Evolutionary conservation across 2,113 vertebrate genomes (phyloP).

Genomic region (Cynopterus brachyotis): DNA sequence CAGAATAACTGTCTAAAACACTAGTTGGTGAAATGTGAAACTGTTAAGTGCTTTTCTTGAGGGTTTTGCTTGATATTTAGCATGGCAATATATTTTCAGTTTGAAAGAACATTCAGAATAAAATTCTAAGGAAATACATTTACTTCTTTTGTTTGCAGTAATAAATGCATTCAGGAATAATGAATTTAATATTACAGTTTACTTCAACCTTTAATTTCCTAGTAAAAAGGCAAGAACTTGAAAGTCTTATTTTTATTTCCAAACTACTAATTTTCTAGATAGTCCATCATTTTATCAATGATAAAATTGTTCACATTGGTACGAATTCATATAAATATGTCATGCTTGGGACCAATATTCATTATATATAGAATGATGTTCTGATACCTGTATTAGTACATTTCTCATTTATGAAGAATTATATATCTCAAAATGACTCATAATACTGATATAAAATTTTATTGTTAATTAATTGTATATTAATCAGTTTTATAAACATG

Average conservation of each 20-base stretch:
- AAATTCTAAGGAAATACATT: neutral
- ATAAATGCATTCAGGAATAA: neutral
- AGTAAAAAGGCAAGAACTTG: neutral
- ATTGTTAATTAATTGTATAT: neutral
- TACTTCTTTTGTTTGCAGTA: neutral
- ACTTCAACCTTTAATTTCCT: neutral
- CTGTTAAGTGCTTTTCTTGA: neutral
- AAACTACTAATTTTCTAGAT: neutral
- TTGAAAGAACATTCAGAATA: neutral
- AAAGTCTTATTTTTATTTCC: neutral
- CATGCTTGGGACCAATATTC: neutral
- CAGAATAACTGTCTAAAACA: conserved; percentile 26
- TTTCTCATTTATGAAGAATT: neutral
- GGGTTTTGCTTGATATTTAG: neutral
- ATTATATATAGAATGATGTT: neutral
- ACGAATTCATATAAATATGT: neutral
- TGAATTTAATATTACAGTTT: neutral
- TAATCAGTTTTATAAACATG: neutral
- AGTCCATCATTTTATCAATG: neutral
- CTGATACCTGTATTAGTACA: neutral
- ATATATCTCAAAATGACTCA: neutral
- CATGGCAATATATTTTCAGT: neutral
- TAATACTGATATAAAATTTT: neutral
- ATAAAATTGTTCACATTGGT: neutral
- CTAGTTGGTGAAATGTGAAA: conserved; percentile 5